Evolutionary conservation across 2,888 invertebrate species (phyloP), one percentile per base, ranked within the genome.

Genomic region (Matsumyia berberina): DNA sequence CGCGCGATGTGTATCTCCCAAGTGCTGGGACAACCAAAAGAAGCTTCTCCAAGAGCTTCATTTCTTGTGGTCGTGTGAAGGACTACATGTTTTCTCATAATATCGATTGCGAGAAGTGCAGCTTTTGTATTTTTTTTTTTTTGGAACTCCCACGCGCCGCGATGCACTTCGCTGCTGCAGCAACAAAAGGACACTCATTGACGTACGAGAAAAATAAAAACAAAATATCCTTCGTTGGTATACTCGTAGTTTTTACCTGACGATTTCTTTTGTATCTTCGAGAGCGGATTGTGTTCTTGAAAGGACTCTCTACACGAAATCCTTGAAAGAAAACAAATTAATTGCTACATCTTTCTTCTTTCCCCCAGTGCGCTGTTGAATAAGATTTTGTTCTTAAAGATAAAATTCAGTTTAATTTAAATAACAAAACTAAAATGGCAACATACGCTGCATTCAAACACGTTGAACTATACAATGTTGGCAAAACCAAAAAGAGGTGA

Each of bases 391-490:
- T 44, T 64, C 24, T 24, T 24, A 24, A 49, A 35, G 11, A 62
- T 55, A 85, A 57, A 72, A 60, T 12, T n/a, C n/a, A n/a, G n/a
- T n/a, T 62, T 67, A 49, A 81, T 29, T 31, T 19, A 60, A 73
- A 69, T 15, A 33, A 57, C 42, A 74, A 44, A 58, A 7, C 82
- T 88, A 91, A 89, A 90, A 96, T 97, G 97, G 97, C 97, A 92
- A 96, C 97, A 91, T 97, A 97, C 94, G 96, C 97, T 91, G 95
- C 96, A 88, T 97, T 97, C 94, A 96, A 97, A 93, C 97, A 97
- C 93, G 95, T 97, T 92, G 97, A 97, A 93, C 95, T 97, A 89
- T 97, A 97, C 94, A 97, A 97, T 93, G 96, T 97, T 92, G 97
- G 97, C 92, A 96, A 96, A 93, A 96, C 97, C 92, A 97, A 97